Percentiles rank a stretch among this genome's conserved stretches.
These are phyloP conservation scores for Mesoclemmys tuberculata DNA, from an alignment of 2,113 vertebrate species.

Conservation along the genomic window DNA sequence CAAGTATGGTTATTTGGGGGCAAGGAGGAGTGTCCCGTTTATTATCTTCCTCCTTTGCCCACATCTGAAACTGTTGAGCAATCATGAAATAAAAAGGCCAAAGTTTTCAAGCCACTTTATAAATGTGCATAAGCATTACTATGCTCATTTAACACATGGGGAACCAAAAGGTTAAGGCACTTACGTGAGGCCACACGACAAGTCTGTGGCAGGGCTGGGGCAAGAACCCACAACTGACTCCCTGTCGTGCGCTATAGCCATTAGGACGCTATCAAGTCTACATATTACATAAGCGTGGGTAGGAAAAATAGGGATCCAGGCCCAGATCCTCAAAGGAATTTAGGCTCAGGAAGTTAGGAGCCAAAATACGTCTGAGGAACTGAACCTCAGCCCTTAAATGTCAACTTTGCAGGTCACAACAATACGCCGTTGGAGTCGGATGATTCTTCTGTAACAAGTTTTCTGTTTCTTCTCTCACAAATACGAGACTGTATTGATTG, in stretches of 20 bases:
- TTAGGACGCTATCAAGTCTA: neutral
- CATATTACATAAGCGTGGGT: neutral
- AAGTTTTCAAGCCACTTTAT: neutral
- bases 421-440: rapidly evolving
- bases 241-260: rapidly evolving
- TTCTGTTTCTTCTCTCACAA: neutral
- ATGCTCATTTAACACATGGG: neutral
- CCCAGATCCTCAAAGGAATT: neutral
- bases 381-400: neutral
- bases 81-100: neutral
- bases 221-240: neutral
- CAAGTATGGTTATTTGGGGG: constrained; percentile 3
- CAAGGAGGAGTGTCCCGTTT: constrained; percentile 28
- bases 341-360: neutral
- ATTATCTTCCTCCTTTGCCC: neutral
- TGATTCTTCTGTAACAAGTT: neutral
- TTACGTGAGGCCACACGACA: rapidly evolving
- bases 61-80: neutral
- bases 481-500: neutral
- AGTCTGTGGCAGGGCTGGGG: neutral
- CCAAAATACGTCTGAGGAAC: neutral
- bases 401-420: neutral
- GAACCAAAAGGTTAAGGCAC: neutral
- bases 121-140: neutral
- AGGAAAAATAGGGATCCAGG: neutral